Evolutionary conservation across 2,888 invertebrate species (phyloP), one percentile per base, ranked within the genome.

Genomic region (Pristionchus japonicus): DNA sequence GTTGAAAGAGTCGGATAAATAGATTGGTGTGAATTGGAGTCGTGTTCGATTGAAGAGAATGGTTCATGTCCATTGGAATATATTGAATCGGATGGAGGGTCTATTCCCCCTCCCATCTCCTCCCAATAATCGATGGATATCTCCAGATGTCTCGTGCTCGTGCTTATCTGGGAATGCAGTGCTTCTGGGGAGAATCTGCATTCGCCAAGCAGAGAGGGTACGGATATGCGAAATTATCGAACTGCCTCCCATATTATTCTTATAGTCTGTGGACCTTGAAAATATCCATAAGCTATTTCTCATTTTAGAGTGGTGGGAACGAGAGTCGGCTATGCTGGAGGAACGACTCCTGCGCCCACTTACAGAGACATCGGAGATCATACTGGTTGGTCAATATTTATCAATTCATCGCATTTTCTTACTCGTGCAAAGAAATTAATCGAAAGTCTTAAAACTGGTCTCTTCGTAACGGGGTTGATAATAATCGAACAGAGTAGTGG

Each of bases 251-350:
- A n/a, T n/a, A n/a, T n/a, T n/a, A n/a, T n/a, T n/a, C n/a, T n/a
- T n/a, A n/a, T n/a, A n/a, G n/a, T n/a, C n/a, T n/a, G n/a, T n/a
- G n/a, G n/a, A n/a, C n/a, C n/a, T n/a, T n/a, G n/a, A n/a, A n/a
- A n/a, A n/a, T n/a, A n/a, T n/a, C n/a, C n/a, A n/a, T 52, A 23
- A 20, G 52, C 17, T 23, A 52, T 52, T 20, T 15, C 17, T 52
- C 17, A 52, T 52, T 52, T 17, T 23, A 52, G 74, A 74, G 97
- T 98, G 34, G 95, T 98, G 86, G 96, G 97, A 89, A 98, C 98
- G n/a, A 96, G 97, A 90, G 98, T 98, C 49, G 98, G 98, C 27
- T 98, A 97, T 95, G 96, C 97, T 1, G 98, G 98, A 23, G 98
- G 98, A 77, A 96, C 96, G 84, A 96, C 96, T 84, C 95, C 96